phyloP scores from a whole-genome alignment of 2,888 invertebrate species.

The Tenthredo scrophulariae region DNA sequence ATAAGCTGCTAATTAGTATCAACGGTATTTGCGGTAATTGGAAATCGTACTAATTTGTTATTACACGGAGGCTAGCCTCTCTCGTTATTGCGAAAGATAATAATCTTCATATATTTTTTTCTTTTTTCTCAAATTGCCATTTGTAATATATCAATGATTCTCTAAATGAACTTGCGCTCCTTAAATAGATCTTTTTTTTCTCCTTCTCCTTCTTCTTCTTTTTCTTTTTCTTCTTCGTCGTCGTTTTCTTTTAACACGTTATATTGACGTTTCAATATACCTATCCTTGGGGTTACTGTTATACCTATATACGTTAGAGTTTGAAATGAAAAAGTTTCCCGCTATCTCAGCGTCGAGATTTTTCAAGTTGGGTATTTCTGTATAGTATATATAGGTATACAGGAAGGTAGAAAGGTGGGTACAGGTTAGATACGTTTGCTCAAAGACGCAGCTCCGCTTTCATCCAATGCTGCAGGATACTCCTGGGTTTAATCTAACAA shows the following conservation, averaged over 20 bases:
- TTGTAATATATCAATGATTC: neutral
- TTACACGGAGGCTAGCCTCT: conserved; percentile 43
- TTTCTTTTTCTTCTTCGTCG: neutral
- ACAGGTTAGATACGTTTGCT: conserved; percentile 18
- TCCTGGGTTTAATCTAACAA: conserved; percentile 76
- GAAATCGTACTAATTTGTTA: conserved; percentile 65
- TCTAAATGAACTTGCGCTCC: neutral
- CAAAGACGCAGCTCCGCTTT: conserved; percentile 41
- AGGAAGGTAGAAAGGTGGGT: neutral
- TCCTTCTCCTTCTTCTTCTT: neutral
- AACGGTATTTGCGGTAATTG: conserved; percentile 61
- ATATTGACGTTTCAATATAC: conserved; percentile 4
- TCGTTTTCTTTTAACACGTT: neutral
- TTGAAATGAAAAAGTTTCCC: neutral
- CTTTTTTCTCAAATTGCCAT: too few species aligned
- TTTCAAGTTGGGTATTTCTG: neutral
- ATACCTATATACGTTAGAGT: neutral
- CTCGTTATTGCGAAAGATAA: neutral
- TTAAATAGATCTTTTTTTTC: neutral
- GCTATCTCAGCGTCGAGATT: conserved; percentile 3
- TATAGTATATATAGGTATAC: neutral
- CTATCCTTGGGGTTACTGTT: neutral
- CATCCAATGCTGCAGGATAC: conserved; percentile 53
- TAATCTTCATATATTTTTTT: neutral
- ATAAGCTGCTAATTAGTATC: conserved; percentile 43